Evolutionary conservation across 2,113 vertebrate genomes (phyloP), one percentile per base, ranked within the genome.

Genomic region (Macaca fascicularis): DNA sequence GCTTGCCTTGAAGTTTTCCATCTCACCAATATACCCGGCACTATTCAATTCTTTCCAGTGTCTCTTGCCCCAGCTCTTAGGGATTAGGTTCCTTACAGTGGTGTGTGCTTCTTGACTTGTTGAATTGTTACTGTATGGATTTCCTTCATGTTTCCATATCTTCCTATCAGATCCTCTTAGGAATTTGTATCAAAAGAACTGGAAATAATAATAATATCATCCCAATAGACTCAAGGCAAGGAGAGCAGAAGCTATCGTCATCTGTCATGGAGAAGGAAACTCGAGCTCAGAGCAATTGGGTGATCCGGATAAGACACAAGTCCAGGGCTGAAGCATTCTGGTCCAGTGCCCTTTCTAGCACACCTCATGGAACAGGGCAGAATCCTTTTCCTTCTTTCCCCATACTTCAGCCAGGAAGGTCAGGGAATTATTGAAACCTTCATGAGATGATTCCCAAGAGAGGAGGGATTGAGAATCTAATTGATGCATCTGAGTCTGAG

Each of bases 21-120:
- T 23, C 55, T 19, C 35, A 25, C 1, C 8, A n/a, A 27, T 6
- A 35, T 50, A 25, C 17, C 10, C 38, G 35, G 38, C 0, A 1
- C 12, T n/a, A 57, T 30, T 22, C n/a, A 35, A 16, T 52, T 90
- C 35, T 72, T 88, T 52, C 70, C 64, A 43, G 32, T 17, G 74
- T 55, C 32, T 45, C n/a, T n/a, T 32, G 8, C 4, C 30, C 20
- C 90, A 43, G 4, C 40, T 72, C 48, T 74, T 25, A 2, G 45
- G 17, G 27, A 12, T 57, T 69, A 25, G 7, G 30, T 12, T n/a
- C n/a, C n/a, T 75, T 10, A 45, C 3, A 23, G 19, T 0, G 16
- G 2, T 32, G 55, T 43, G 14, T 25, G 30, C 12, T 79, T 78
- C 61, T 83, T 96, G 35, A 17, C 52, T 74, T 79, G 5, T 83